Conservation (phyloP, 1,140 invertebrate genomes). For the Theocolax elegans region DNA sequence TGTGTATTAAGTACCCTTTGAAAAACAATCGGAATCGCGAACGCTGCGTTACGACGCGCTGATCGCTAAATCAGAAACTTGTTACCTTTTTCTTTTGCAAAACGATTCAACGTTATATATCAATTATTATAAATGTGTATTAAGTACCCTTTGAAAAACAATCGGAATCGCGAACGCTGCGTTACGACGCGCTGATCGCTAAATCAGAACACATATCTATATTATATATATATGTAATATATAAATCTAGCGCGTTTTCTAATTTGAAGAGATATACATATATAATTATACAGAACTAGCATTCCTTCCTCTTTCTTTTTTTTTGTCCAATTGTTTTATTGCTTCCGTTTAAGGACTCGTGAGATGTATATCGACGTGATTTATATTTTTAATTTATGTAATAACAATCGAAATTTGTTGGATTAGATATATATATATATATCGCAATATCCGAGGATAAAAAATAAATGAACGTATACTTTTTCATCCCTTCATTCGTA, state of each 20-base stretch:
- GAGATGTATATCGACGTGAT: too few relatives aligned
- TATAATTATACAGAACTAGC: neutral
- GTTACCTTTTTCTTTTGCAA: too few relatives aligned
- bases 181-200: neutral
- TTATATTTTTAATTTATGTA: neutral
- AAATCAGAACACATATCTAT: too few relatives aligned
- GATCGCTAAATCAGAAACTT: too few relatives aligned
- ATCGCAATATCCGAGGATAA: neutral
- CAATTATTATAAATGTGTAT: too few relatives aligned
- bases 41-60: too few relatives aligned
- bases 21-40: too few relatives aligned
- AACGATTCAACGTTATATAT: too few relatives aligned
- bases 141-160: neutral
- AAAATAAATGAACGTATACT: neutral
- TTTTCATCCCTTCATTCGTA: too few relatives aligned
- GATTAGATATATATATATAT: too few relatives aligned
- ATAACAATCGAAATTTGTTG: neutral
- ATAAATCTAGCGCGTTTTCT: constrained; percentile 21
- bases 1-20: too few relatives aligned
- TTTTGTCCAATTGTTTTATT: constrained; percentile 1
- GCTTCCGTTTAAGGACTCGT: neutral
- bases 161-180: neutral
- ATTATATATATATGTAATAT: too few relatives aligned
- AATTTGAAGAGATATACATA: neutral
- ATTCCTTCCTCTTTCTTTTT: neutral